Base-by-base conservation (phyloP, 1,140 invertebrate species). In the Lasaia peninsularis region DNA sequence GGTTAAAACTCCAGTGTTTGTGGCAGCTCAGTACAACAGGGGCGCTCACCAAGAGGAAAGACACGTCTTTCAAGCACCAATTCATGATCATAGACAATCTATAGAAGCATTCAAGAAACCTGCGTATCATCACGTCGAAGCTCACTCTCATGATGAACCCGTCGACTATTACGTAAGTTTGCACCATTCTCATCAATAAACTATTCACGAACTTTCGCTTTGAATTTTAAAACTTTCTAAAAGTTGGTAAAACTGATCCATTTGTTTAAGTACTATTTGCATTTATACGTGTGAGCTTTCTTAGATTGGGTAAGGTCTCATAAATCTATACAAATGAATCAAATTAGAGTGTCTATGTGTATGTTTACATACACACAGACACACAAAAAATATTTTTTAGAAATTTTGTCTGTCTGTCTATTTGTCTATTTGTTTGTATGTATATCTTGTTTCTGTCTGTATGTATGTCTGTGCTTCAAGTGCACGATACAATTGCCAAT, bases 161-260 rank as follows among this genome's bases (percentile, higher is more conserved):
- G 57, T 88, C 10, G 85, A 88, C 65, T 88, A 86, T 82, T 88
- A 86, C 66, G 85, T 88, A 79, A 86, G 85, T 82, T 34, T 54
- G 59, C 59, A 53, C 60, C 54, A 68, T 72, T 65, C 65, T 62
- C 76, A 78, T 65, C 56, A 60, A 49, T 67, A 65, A 69, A 67
- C 72, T 56, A 64, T 72, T 62, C 54, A 69, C 69, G 69, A 65
- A 75, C 28, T 37, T 55, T 40, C 40, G 37, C 34, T 44, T 16
- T 10, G 16, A 40, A 44, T 20, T 58, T 35, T 18, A 16, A 32
- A 37, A 24, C 53, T 55, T 55, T 55, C 53, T 55, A 55, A 52
- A 52, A 14, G 10, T 51, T 51, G 12, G 11, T 51, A 28, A 51
- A 28, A 51, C 37, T 44, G 18, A 8, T 18, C 37, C 7, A 44